Conservation (phyloP, 1,140 invertebrate species). For the Phenacoccus solenopsis region DNA sequence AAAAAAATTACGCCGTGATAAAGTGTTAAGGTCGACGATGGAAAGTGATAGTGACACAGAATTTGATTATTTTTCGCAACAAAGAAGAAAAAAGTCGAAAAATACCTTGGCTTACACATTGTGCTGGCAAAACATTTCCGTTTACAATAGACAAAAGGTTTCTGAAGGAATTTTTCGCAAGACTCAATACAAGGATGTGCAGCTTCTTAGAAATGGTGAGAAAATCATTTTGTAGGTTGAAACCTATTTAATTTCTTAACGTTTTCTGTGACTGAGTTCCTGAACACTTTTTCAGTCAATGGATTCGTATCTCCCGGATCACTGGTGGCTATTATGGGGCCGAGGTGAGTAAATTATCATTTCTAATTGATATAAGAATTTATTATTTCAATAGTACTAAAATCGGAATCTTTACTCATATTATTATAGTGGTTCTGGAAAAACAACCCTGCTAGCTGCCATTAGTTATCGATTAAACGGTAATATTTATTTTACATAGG, state of each 20-base stretch:
- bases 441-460: constrained; percentile 53
- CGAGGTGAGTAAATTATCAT: constrained; percentile 32
- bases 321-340: constrained; percentile 36
- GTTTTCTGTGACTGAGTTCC: not conserved
- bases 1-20: no score
- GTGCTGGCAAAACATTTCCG: not conserved
- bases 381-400: not conserved
- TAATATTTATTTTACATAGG: constrained; percentile 18
- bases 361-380: not conserved
- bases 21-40: not conserved
- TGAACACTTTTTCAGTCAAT: constrained; percentile 32
- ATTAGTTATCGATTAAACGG: constrained; percentile 51
- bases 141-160: not conserved
- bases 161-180: not conserved
- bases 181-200: not conserved
- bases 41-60: not conserved
- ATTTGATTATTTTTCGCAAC: not conserved
- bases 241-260: not conserved
- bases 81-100: no score
- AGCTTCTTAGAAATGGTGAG: not conserved
- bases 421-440: constrained; percentile 50
- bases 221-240: not conserved
- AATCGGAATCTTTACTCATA: not conserved
- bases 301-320: constrained; percentile 33
- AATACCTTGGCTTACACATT: not conserved